These are phyloP conservation scores for Corythaeola cristata DNA, from an alignment of 2,113 vertebrate species.

Conservation along the genomic window DNA sequence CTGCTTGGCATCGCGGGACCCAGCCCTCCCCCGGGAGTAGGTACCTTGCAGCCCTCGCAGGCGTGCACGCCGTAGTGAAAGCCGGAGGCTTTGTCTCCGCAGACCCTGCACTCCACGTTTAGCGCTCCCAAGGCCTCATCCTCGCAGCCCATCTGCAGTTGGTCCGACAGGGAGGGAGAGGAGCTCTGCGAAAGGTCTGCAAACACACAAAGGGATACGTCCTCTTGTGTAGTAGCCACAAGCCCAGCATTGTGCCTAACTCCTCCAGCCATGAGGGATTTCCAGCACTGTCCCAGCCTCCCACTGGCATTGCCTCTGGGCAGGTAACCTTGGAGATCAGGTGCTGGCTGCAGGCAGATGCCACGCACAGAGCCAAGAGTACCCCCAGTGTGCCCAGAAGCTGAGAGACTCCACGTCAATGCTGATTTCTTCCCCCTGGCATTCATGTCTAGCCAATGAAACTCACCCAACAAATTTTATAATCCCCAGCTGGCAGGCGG, in stretches of 20 bases:
- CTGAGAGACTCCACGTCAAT: background rate
- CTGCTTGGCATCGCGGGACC: background rate
- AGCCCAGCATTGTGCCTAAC: rapidly evolving
- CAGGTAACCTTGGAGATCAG: background rate
- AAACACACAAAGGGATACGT: background rate
- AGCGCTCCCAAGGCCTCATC: conserved; percentile 78
- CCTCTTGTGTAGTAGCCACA: background rate
- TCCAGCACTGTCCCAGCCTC: background rate
- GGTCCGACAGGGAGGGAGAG: conserved; percentile 88
- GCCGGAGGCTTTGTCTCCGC: conserved; percentile 94
- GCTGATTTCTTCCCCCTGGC: background rate
- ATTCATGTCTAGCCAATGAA: background rate
- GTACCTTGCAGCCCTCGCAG: conserved; percentile 97
- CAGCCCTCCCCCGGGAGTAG: background rate
- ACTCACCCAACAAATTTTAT: background rate
- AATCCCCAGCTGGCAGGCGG: background rate
- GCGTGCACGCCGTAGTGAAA: conserved; percentile 98
- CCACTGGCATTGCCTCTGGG: background rate
- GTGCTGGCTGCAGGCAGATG: background rate
- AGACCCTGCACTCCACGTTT: conserved; percentile 94
- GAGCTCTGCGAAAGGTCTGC: conserved; percentile 87
- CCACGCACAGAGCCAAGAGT: background rate
- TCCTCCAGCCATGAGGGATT: background rate
- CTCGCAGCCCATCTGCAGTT: conserved; percentile 86
- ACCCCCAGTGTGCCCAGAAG: background rate